Evolutionary conservation across 2,797 vertebrate genomes (phyloP), one percentile per base, ranked within the genome.

Genomic region (Mionectes olivaceus): DNA sequence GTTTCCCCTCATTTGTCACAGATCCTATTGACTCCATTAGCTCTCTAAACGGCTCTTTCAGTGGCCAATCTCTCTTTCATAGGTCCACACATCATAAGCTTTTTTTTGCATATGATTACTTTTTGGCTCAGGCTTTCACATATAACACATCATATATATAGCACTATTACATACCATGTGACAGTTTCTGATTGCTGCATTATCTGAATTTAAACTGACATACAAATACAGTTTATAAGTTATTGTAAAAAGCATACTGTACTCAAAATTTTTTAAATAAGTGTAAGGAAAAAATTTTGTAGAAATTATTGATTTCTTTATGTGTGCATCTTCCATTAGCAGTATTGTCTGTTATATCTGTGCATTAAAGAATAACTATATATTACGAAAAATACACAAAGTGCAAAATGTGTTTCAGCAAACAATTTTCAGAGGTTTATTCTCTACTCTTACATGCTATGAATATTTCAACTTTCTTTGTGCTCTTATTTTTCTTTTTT

Each of bases 181-280:
- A 87, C 44, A 88, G 37, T 71, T 90, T 69, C 37, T 93, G 16
- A 5, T 9, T 69, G 33, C 32, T 80, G 27, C 57, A 47, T 91
- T 94, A 94, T 78, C 75, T 91, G 83, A 94, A 89, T 97, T 93
- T 91, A 94, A 94, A 67, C 57, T 87, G 77, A 46, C 39, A 83
- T 75, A 89, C 83, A 93, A 60, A 87, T 68, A 76, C 32, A 94
- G 59, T 96, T 97, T 97, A 64, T 50, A 84, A 83, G 27, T 89
- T 95, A 93, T 90, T 64, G 30, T 87, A 94, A 55, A 96, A 95
- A 96, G 56, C 37, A 43, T 91, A 53, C 43, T 57, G 8, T 59
- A 37, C 15, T 57, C 87, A 78, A 61, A 5, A 32, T 43, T 68
- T 69, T 95, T 97, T 61, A 74, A 93, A 75, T 91, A 49, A 59